A percentile compares a stretch with the other conserved stretches of the same genome.
phyloP scores from a whole-genome alignment of 2,113 vertebrate species.

The Martes martes region DNA sequence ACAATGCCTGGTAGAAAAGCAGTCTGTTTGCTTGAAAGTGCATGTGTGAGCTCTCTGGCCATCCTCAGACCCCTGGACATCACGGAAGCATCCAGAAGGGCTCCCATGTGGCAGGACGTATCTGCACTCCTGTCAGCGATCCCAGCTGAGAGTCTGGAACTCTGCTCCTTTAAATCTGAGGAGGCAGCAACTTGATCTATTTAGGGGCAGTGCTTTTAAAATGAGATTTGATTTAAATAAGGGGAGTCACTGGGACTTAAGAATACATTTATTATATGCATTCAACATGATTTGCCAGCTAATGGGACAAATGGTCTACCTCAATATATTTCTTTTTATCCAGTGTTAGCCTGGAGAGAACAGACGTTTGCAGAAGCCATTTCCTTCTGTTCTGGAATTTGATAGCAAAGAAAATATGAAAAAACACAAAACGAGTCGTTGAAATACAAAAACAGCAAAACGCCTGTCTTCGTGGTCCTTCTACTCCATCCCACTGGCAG shows the following conservation, averaged over 20 bases:
- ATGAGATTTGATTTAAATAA: neutral
- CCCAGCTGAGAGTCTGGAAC: no score
- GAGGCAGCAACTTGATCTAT: neutral
- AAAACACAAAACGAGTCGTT: neutral
- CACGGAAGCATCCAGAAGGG: neutral
- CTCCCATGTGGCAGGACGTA: neutral
- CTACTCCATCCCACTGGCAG: neutral
- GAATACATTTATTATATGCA: neutral
- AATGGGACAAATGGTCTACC: neutral
- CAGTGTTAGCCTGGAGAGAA: neutral
- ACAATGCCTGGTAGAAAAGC: no score
- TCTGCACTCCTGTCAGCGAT: neutral
- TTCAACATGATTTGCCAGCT: neutral
- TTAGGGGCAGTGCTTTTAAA: neutral
- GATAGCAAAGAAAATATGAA: neutral
- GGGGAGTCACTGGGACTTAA: neutral
- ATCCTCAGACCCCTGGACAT: no score
- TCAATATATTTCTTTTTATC: neutral
- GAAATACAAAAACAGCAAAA: neutral
- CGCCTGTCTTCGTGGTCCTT: no score
- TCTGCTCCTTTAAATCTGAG: neutral
- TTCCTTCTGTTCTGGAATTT: neutral
- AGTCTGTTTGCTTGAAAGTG: neutral
- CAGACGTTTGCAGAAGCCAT: neutral
- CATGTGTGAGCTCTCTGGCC: neutral